Percentiles rank a stretch among this genome's conserved stretches.
Evolutionary conservation across 2,888 invertebrate species (phyloP).

Genomic region (Noctuana brunneofusca): DNA sequence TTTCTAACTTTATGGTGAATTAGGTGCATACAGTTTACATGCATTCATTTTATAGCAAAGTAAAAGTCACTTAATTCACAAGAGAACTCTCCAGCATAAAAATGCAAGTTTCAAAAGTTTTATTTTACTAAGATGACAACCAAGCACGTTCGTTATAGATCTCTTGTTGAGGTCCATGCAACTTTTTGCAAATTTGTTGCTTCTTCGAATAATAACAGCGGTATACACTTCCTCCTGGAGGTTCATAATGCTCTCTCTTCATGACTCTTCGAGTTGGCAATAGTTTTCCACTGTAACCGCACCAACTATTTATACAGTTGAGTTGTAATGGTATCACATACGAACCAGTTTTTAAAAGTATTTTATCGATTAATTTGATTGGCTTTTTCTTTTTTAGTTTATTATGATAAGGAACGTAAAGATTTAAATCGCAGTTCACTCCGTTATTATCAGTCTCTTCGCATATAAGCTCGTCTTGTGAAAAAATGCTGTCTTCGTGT

Average conservation of each 20-base stretch:
- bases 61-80: neutral
- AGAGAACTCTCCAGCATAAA: neutral
- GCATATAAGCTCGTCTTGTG: conserved; percentile 71
- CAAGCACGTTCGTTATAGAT: conserved; percentile 50
- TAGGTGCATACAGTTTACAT: no score
- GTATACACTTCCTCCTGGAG: conserved; percentile 65
- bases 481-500: conserved; percentile 57
- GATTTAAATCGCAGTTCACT: conserved; percentile 64
- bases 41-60: no score
- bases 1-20: no score
- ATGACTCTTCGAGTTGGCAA: conserved; percentile 45
- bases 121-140: conserved; percentile 37
- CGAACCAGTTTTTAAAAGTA: conserved; percentile 60
- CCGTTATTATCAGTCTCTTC: conserved; percentile 54
- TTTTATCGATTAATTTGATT: conserved; percentile 47
- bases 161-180: conserved; percentile 42
- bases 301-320: conserved; percentile 59
- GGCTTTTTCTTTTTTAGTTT: conserved; percentile 55
- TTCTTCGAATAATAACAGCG: conserved; percentile 65
- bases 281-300: conserved; percentile 60
- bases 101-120: neutral
- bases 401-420: conserved; percentile 54
- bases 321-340: conserved; percentile 53
- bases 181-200: conserved; percentile 68
- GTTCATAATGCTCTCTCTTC: conserved; percentile 43